Percentiles rank a stretch among this genome's conserved stretches.
phyloP scores from a whole-genome alignment of 35 echinoderm and acorn worm species.

The Amphiura filiformis region DNA sequence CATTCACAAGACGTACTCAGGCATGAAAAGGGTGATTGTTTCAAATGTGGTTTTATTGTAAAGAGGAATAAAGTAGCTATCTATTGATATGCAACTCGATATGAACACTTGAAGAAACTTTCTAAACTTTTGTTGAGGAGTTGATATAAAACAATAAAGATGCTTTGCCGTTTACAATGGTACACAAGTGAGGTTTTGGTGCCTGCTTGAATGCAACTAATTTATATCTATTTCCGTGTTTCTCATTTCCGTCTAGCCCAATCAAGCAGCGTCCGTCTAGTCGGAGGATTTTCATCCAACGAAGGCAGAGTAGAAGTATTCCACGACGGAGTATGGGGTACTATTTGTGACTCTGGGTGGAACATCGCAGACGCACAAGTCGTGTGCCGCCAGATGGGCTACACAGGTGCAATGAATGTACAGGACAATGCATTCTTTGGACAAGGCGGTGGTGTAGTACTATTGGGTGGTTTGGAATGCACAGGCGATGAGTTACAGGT shows the following conservation, averaged over 20 bases:
- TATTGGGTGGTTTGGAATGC: slow-evolving; percentile 28
- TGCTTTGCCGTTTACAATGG: no score
- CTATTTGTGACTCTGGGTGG: slow-evolving; percentile 59
- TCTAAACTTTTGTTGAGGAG: no score
- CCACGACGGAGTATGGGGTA: slow-evolving; percentile 38
- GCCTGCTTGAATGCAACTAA: no score
- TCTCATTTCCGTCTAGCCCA: background rate
- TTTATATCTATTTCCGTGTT: no score
- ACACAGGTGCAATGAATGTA: background rate
- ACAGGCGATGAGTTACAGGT: background rate
- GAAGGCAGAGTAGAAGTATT: slow-evolving; percentile 48
- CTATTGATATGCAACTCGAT: no score
- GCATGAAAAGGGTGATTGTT: no score
- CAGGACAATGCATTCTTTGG: background rate
- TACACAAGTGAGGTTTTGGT: no score
- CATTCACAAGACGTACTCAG: no score
- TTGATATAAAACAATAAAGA: no score
- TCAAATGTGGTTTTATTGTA: no score
- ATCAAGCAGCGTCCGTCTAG: slow-evolving; percentile 25
- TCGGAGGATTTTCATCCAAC: slow-evolving; percentile 7
- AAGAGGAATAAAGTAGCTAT: no score
- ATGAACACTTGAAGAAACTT: no score
- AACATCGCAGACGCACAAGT: slow-evolving; percentile 40
- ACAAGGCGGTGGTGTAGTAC: slow-evolving; percentile 14
- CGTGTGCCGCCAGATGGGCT: slow-evolving; percentile 47